A percentile compares a stretch with the other conserved stretches of the same genome.
phyloP scores from a whole-genome alignment of 1,140 invertebrate genomes.

The Maniola jurtina region DNA sequence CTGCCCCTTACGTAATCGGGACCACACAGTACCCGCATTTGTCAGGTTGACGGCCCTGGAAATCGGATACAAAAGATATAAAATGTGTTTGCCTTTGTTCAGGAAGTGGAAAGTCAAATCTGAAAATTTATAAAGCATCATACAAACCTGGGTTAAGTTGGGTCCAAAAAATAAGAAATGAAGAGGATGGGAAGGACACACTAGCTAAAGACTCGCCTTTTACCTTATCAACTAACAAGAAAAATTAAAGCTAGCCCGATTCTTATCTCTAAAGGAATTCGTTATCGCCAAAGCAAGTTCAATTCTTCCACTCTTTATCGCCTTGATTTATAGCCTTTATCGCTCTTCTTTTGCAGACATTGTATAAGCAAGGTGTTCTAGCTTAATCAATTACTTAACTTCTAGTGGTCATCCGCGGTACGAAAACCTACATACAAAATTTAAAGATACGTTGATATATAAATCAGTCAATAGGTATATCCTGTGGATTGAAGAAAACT shows the following conservation, averaged over 20 bases:
- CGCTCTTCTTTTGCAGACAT: slow-evolving; percentile 11
- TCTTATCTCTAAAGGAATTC: slow-evolving; percentile 13
- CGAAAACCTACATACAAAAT: no score
- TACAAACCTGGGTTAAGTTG: background rate
- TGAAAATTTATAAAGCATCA: background rate
- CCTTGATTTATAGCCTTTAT: slow-evolving; percentile 29
- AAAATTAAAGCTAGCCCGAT: background rate
- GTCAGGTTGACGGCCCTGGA: slow-evolving; percentile 40
- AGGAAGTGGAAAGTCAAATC: background rate
- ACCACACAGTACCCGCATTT: slow-evolving; percentile 48
- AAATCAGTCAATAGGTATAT: no score
- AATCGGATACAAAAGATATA: slow-evolving; percentile 15
- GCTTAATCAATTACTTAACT: slow-evolving; percentile 15
- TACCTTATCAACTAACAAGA: background rate
- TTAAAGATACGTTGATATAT: no score
- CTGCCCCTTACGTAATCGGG: slow-evolving; percentile 47
- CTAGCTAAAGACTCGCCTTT: no score
- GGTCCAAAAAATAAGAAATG: no score
- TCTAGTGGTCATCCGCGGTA: no score
- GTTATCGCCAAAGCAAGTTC: slow-evolving; percentile 21
- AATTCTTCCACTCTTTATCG: slow-evolving; percentile 24
- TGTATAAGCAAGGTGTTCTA: slow-evolving; percentile 12
- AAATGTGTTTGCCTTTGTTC: slow-evolving; percentile 9
- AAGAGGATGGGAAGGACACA: no score
- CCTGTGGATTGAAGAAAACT: no score